Base-by-base conservation (phyloP, 2,113 vertebrate genomes). In the Saguinus midas region DNA sequence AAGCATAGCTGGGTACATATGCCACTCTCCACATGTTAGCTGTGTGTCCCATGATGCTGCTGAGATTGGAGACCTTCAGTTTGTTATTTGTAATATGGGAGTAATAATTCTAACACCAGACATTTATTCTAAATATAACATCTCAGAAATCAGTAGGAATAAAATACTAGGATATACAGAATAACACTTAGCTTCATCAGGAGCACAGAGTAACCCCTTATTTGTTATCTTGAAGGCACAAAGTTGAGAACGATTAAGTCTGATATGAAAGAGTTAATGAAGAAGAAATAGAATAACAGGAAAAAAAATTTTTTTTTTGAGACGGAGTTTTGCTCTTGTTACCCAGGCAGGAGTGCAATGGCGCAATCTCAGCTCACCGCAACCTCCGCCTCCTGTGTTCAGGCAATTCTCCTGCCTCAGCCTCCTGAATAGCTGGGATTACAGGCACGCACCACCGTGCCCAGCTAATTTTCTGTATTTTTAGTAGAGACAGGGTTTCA, bases 1-100 rank as follows among this genome's bases (percentile, higher is more conserved):
- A 48, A n/a, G 8, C 5, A 35, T 20, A 35, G 20, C 45, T 25
- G 20, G 37, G 37, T 13, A 8, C 9, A 4, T 1, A 43, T 5
- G 18, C 12, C 11, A 35, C 43, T 61, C 23, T n/a, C 7, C 27
- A 8, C 9, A 1, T 23, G 3, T 4, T 4, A 70, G 50, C 11
- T 4, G 0, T 3, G 4, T 6, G 18, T 35, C 52, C 3, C 0
- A 0, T 4, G 16, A 10, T 3, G 11, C 57, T 18, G 29, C 40
- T 25, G 9, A 72, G n/a, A 52, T 14, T 1, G 25, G 32, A 66
- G 32, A n/a, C 4, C 27, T 64, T 70, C 3, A 0, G 9, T 58
- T 58, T 8, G 7, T 5, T 6, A 29, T 40, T 45, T 1, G 37
- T 4, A 10, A 37, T 5, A 6, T 10, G 23, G 10, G 76, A 66